These are phyloP conservation scores for Eutrigla gurnardus DNA, from an alignment of 2,797 vertebrate genomes.

Conservation along the genomic window DNA sequence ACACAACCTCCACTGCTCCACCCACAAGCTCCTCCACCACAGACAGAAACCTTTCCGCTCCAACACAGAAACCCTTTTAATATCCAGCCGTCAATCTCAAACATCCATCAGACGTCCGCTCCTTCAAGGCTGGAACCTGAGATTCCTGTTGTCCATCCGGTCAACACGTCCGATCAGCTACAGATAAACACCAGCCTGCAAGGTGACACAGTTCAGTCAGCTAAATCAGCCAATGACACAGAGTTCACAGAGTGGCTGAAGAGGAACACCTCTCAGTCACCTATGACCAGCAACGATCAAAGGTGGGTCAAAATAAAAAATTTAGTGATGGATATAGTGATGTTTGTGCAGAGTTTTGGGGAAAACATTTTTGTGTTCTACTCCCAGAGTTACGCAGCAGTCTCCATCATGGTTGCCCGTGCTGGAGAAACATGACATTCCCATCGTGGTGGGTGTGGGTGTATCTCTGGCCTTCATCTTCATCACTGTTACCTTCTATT, in stretches of 20 bases:
- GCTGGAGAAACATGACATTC: slow-evolving; percentile 87
- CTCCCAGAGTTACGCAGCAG: slow-evolving; percentile 74
- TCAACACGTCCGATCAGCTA: slow-evolving; percentile 44
- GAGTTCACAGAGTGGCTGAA: slow-evolving; percentile 69
- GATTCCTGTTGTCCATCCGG: slow-evolving; percentile 24
- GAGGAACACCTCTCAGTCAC: slow-evolving; percentile 83
- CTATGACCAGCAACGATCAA: slow-evolving; percentile 80
- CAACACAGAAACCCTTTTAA: slow-evolving; percentile 12
- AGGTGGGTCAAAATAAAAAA: slow-evolving; percentile 65
- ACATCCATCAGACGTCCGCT: slow-evolving; percentile 13
- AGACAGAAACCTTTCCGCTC: slow-evolving; percentile 26
- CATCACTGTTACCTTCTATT: slow-evolving; percentile 86
- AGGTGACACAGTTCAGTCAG: slow-evolving; percentile 28
- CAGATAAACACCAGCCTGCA: slow-evolving; percentile 61
- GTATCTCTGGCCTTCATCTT: slow-evolving; percentile 87
- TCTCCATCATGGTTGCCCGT: slow-evolving; percentile 80
- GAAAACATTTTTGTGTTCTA: slow-evolving; percentile 2
- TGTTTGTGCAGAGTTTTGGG: too few relatives aligned
- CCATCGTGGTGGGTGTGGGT: slow-evolving; percentile 86
- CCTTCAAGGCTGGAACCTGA: slow-evolving; percentile 17
- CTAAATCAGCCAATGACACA: slow-evolving; percentile 62
- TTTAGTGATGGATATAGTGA: neutral
- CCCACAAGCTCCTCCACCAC: slow-evolving; percentile 5
- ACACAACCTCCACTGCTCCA: slow-evolving; percentile 16
- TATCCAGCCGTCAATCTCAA: slow-evolving; percentile 25